Evolutionary conservation across 2,888 invertebrate species (phyloP), one percentile per base, ranked within the genome.

Genomic region (Chaetoderma sp.): DNA sequence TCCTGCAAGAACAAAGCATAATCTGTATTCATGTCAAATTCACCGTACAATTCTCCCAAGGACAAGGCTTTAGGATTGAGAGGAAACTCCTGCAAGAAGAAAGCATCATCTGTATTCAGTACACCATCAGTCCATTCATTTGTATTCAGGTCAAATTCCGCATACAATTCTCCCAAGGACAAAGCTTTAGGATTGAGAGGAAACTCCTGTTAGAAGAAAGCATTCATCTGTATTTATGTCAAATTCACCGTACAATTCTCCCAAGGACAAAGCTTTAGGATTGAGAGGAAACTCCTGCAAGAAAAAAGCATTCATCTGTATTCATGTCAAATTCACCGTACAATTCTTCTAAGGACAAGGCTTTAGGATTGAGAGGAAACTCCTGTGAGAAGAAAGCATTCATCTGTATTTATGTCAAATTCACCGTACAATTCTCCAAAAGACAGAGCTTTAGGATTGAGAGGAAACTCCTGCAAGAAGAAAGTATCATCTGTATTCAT

Each of bases 111-210:
- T n/a, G n/a, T n/a, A n/a, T n/a, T n/a, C 59, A 88, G 70, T 2
- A 88, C 78, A 39, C 88, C 87, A 74, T 88, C 87, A 1, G 84
- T 83, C 88, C 87, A 88, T 72, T 87, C 85, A 69, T 85, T 85
- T n/a, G 85, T 86, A 67, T 78, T 83, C 69, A 86, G 76, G 71
- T 87, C 83, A 80, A 87, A 87, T 71, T 87, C 86, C 60, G 87
- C 88, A 68, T 87, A 88, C 65, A 88, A 73, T 72, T 88, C 87
- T 25, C 85, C 85, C 13, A 87, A 77, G 4, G 87, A 84, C 63
- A 87, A 72, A 8, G 87, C 83, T 73, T 87, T 88, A 1, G 88
- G 87, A 73, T 88, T 87, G 60, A 88, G 69, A 5, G 84, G 84
- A 69, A 77, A 87, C 13, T 85, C 86, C 86, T 87, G 70, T 0